Conservation (phyloP, 2,797 vertebrate genomes). For the Melanotaenia trifasciata region DNA sequence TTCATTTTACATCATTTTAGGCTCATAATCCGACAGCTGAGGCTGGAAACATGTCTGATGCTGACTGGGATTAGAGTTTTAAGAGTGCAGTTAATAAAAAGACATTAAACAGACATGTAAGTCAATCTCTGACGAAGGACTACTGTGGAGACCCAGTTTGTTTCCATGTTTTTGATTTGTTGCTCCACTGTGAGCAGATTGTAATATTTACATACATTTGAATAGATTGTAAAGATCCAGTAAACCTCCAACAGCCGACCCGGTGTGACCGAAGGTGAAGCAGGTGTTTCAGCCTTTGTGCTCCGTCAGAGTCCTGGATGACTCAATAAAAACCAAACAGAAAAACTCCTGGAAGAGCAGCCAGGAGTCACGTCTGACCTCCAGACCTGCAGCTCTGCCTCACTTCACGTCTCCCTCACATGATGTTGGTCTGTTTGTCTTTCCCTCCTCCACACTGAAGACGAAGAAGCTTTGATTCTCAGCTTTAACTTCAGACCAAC, state of each 20-base stretch:
- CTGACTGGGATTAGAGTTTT: too few relatives aligned
- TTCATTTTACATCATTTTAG: too few relatives aligned
- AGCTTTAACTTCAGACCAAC: too few relatives aligned
- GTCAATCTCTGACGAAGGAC: too few relatives aligned
- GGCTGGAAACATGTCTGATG: too few relatives aligned
- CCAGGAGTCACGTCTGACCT: neutral
- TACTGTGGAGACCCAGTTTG: neutral
- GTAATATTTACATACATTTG: slow-evolving; percentile 9
- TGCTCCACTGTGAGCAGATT: neutral
- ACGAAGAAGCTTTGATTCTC: too few relatives aligned
- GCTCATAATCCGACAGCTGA: too few relatives aligned
- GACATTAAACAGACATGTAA: too few relatives aligned
- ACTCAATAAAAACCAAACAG: neutral
- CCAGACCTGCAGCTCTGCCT: neutral
- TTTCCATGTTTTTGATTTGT: neutral
- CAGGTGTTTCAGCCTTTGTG: neutral
- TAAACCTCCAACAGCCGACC: neutral
- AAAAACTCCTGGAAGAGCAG: neutral
- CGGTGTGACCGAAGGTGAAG: neutral
- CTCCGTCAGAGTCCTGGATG: neutral
- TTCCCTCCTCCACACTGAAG: too few relatives aligned
- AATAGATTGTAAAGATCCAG: slow-evolving; percentile 3
- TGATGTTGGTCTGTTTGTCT: neutral
- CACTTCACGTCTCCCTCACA: neutral
- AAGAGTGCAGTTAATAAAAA: too few relatives aligned